Conservation (phyloP, 2,797 vertebrate species). For the Molossus molossus region DNA sequence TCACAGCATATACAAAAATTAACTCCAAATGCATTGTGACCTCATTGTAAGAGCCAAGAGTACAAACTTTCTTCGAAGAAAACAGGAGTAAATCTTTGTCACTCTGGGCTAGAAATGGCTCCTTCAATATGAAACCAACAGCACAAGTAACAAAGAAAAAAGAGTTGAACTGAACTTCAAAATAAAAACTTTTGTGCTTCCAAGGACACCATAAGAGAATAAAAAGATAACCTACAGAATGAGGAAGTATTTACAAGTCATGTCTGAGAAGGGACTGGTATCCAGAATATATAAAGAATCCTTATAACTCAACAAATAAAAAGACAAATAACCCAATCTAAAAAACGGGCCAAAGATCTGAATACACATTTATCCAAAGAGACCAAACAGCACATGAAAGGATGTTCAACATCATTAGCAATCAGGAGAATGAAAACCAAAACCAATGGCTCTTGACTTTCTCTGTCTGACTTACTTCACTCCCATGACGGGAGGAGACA, state of each 20-base stretch:
- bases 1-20: not conserved
- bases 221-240: conserved; percentile 1
- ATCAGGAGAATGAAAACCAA: not conserved
- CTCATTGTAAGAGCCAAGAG: not conserved
- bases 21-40: not conserved
- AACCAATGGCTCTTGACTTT: not conserved
- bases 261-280: not conserved
- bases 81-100: not conserved
- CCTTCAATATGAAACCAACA: not conserved
- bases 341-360: not conserved
- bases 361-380: not conserved
- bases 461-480: too few species aligned
- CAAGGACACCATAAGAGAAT: not conserved
- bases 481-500: not conserved
- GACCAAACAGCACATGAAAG: not conserved
- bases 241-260: not conserved
- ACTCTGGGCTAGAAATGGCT: not conserved
- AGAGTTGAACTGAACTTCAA: not conserved
- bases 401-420: not conserved
- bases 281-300: not conserved
- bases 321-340: not conserved
- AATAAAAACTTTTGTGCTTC: not conserved
- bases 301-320: not conserved
- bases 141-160: not conserved
- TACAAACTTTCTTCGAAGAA: not conserved